Conservation (phyloP, 2,888 invertebrate genomes). For the Cabera pusaria region DNA sequence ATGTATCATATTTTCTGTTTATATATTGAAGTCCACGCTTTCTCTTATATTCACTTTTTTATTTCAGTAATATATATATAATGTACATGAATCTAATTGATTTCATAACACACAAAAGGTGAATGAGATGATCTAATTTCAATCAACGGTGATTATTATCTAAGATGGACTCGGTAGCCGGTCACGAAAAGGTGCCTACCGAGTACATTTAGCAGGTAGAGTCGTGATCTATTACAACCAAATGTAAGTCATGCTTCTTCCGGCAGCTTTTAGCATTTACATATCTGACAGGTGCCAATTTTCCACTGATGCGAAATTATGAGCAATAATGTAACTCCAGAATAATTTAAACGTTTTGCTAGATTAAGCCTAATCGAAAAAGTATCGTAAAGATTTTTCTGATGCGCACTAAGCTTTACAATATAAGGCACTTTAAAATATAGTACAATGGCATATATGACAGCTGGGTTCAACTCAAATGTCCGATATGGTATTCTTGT, state of each 20-base stretch:
- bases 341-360: too few relatives aligned
- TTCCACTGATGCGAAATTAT: too few relatives aligned
- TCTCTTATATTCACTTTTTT: slow-evolving; percentile 6
- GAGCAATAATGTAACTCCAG: too few relatives aligned
- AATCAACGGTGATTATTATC: slow-evolving; percentile 15
- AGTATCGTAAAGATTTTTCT: too few relatives aligned
- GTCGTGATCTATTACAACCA: slow-evolving; percentile 24
- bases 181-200: slow-evolving; percentile 22
- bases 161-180: slow-evolving; percentile 15
- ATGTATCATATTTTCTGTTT: too few relatives aligned
- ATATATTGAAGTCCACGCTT: too few relatives aligned
- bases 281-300: too few relatives aligned
- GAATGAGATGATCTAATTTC: slow-evolving; percentile 18
- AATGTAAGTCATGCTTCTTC: slow-evolving; percentile 9
- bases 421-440: not conserved
- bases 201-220: slow-evolving; percentile 8
- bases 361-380: too few relatives aligned
- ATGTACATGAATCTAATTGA: not conserved
- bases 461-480: too few relatives aligned
- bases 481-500: too few relatives aligned
- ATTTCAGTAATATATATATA: slow-evolving; percentile 1
- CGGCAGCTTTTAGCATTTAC: slow-evolving; percentile 9
- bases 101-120: slow-evolving; percentile 9
- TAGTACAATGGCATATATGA: too few relatives aligned
- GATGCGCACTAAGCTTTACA: too few relatives aligned